A percentile compares a stretch with the other conserved stretches of the same genome.
Evolutionary conservation across 2,113 vertebrate genomes (phyloP).

Genomic region (Progne subis): DNA sequence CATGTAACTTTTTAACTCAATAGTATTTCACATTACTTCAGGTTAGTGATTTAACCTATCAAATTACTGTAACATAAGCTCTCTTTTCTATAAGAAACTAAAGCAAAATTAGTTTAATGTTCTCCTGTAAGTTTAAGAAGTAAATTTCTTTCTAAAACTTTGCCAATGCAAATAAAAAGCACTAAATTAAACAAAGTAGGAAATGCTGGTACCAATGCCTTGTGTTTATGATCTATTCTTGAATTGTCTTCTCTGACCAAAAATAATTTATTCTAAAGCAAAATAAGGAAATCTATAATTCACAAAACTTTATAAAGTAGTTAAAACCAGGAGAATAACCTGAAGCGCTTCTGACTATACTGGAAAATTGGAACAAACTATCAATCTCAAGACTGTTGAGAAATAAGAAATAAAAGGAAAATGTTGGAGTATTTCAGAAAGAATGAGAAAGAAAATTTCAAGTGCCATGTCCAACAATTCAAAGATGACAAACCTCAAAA

Average conservation of each 20-base stretch:
- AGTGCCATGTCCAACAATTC: not conserved
- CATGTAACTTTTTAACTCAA: not conserved
- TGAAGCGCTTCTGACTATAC: not conserved
- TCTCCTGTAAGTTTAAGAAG: not conserved
- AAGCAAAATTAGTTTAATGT: not conserved
- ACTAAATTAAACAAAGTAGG: not conserved
- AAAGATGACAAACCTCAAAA: not conserved
- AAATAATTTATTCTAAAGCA: not conserved
- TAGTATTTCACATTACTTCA: not conserved
- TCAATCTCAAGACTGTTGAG: not conserved
- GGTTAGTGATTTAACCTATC: not conserved
- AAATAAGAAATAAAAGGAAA: not conserved
- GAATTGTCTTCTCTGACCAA: not conserved
- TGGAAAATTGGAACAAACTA: not conserved
- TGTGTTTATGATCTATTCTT: not conserved
- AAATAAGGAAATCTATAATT: not conserved
- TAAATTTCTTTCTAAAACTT: not conserved
- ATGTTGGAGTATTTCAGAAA: not conserved
- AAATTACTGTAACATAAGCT: not conserved
- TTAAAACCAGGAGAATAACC: not conserved
- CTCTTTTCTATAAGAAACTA: not conserved
- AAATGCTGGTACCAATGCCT: not conserved
- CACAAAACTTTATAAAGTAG: not conserved
- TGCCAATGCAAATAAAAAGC: not conserved
- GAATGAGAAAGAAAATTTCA: not conserved